Conservation (phyloP, 2,113 vertebrate genomes). For the Micronisus gabar region DNA sequence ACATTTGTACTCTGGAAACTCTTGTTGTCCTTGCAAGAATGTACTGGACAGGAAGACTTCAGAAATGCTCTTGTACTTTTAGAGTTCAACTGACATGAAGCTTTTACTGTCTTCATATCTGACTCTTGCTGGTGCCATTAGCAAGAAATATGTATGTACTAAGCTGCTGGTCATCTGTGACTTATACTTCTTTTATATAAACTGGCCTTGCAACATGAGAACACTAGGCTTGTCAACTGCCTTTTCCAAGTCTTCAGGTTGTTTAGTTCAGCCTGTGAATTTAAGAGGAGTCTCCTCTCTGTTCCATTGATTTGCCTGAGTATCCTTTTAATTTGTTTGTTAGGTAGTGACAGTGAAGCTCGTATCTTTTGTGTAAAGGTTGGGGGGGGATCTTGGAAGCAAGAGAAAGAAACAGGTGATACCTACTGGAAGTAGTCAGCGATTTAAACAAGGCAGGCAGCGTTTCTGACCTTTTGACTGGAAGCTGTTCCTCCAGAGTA, state of each 20-base stretch:
- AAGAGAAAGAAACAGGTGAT: neutral
- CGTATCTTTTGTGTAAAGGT: neutral
- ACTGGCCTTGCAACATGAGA: neutral
- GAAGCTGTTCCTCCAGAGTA: neutral
- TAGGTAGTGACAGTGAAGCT: neutral
- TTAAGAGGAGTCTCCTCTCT: neutral
- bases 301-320: neutral
- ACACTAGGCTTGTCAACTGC: neutral
- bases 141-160: neutral
- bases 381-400: neutral
- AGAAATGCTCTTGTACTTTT: neutral
- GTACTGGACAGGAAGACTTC: neutral
- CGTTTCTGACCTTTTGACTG: neutral
- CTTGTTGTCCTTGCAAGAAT: neutral
- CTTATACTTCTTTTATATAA: neutral
- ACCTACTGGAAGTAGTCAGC: neutral
- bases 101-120: neutral
- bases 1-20: neutral
- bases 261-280: neutral
- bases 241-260: neutral
- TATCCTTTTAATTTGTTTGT: neutral
- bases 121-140: neutral
- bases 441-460: neutral
- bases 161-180: neutral
- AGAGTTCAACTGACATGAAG: neutral